Evolutionary conservation across 1,140 invertebrate species (phyloP), one percentile per base, ranked within the genome.

Genomic region (Lasioglossum albipes): DNA sequence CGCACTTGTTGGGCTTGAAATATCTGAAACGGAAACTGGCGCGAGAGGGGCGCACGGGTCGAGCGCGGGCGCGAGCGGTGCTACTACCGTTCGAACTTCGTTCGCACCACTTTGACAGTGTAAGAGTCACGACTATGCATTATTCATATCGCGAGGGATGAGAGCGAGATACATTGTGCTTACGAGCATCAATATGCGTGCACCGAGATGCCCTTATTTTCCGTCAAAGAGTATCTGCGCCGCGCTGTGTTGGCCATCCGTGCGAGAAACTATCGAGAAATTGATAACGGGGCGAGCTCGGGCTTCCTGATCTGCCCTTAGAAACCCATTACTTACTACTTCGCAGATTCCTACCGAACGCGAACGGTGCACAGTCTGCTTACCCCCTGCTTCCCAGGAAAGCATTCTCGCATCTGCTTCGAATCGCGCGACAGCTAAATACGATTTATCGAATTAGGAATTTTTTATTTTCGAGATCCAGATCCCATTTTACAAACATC

Each of bases 101-200:
- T 87, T 88, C 79, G 49, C 81, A 75, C 77, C 79, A 85, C 72
- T 87, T 89, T 80, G 82, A 69, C 64, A 69, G 73, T 73, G 70
- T 83, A 85, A 85, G 83, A 87, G 83, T 86, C 79, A 75, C 62
- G 66, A 20, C 61, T 45, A 81, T 89, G 73, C 83, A 89, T 89
- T 89, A 89, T 89, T 88, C 88, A 89, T 89, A 81, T 79, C 69
- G 75, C 70, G 42, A 49, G 57, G 59, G 74, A 81, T 72, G 78
- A 79, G 71, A 69, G 69, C 41, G 70, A 88, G 87, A 85, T 84
- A 84, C 82, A 89, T 87, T 86, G 82, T 88, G 81, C 87, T 86
- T 88, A 82, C 82, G 75, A 84, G 79, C 83, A 89, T 89, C 87
- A 88, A 88, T 89, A 89, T 88, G 83, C 80, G 84, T 78, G 73